These are phyloP conservation scores for Ophion obscuratus DNA, from an alignment of 2,888 invertebrate species.

Conservation along the genomic window DNA sequence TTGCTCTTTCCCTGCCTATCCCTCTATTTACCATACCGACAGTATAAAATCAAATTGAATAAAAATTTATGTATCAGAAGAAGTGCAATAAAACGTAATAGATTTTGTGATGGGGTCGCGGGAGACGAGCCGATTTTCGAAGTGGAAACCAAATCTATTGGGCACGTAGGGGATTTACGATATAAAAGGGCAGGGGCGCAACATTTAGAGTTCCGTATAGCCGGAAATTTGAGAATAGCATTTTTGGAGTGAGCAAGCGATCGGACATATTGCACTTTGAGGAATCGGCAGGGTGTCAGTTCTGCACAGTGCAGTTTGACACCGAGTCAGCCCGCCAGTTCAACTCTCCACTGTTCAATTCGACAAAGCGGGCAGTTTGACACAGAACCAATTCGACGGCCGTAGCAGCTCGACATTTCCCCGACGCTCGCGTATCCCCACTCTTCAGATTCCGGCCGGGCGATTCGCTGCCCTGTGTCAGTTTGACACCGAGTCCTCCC, in stretches of 20 bases:
- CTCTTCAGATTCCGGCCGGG: no score
- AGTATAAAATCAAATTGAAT: slow-evolving; percentile 81
- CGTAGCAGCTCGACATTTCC: no score
- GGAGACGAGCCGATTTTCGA: slow-evolving; percentile 58
- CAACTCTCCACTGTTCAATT: no score
- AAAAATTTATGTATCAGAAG: slow-evolving; percentile 81
- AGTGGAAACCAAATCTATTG: slow-evolving; percentile 71
- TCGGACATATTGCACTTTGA: slow-evolving; percentile 20
- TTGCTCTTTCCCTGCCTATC: slow-evolving; percentile 47
- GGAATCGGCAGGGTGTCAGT: no score
- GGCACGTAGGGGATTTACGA: slow-evolving; percentile 72
- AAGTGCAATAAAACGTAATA: slow-evolving; percentile 80
- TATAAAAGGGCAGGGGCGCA: slow-evolving; percentile 71
- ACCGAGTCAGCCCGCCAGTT: no score
- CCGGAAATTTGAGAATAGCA: slow-evolving; percentile 52
- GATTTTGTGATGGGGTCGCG: slow-evolving; percentile 71
- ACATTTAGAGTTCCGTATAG: slow-evolving; percentile 72
- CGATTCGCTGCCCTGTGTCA: no score
- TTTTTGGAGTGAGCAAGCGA: not conserved
- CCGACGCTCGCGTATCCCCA: no score
- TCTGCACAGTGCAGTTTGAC: no score
- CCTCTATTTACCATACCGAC: slow-evolving; percentile 77
- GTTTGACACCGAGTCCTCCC: no score
- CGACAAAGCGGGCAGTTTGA: no score
- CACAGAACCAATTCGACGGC: no score